Conservation (phyloP, 2,797 vertebrate species). For the Garrulus glandarius region DNA sequence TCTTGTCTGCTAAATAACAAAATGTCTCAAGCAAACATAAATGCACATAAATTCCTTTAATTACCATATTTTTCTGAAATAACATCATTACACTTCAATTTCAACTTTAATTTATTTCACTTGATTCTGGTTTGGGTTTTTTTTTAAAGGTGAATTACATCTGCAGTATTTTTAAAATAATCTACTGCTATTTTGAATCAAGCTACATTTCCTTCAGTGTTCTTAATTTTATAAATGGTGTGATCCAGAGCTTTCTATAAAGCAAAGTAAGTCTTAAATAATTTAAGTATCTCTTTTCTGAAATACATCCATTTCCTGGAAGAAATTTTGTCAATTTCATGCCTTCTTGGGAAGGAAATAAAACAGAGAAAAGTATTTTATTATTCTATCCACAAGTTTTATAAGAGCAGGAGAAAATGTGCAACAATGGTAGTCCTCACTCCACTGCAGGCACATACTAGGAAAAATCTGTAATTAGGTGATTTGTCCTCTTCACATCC, state of each 20-base stretch:
- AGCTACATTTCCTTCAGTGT: neutral
- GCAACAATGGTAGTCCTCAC: neutral
- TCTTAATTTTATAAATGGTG: conserved; percentile 24
- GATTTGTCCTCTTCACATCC: neutral
- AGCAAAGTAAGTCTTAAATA: conserved; percentile 37
- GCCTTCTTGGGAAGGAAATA: neutral
- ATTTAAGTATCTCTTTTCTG: conserved; percentile 5
- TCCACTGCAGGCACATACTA: neutral
- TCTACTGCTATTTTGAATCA: conserved; percentile 1
- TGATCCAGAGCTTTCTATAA: neutral
- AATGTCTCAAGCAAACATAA: neutral
- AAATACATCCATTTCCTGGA: neutral
- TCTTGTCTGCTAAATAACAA: neutral
- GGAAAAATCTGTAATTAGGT: neutral
- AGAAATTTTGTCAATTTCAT: neutral
- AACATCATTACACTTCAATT: neutral
- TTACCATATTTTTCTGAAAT: neutral
- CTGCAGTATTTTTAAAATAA: conserved; percentile 10
- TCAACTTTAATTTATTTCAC: conserved; percentile 7
- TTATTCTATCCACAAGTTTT: neutral
- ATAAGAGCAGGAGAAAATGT: neutral
- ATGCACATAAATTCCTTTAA: neutral
- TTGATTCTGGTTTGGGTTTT: neutral
- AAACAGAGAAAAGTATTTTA: neutral
- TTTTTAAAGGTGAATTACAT: neutral